Evolutionary conservation across 2,797 vertebrate genomes (phyloP), one percentile per base, ranked within the genome.

Genomic region (Bryconaethiops microstoma): DNA sequence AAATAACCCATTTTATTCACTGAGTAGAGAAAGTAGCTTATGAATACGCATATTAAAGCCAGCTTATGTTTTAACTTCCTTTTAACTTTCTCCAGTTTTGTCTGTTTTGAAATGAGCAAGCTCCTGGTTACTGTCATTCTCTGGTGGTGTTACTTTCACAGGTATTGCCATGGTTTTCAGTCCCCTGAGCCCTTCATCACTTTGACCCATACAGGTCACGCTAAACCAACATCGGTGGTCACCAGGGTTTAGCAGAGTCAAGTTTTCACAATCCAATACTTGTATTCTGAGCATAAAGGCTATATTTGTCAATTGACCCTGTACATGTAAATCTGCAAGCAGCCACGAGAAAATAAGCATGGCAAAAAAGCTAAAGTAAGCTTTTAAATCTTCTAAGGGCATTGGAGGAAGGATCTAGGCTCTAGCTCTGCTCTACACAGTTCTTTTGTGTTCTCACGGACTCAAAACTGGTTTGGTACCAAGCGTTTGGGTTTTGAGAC

Each of bases 211-310:
- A 40, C 48, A 74, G 80, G 55, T 65, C 35, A 65, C 50, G 40
- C 55, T 17, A 17, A 82, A 74, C 78, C 78, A 78, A 77, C 73
- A 16, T 3, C n/a, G 40, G 77, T 76, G 79, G 72, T 87, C 79
- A 83, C 39, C 45, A 86, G 70, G 83, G 84, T 83, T 88, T 50
- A 83, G 79, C 17, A 77, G 71, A 50, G 83, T 65, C 60, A 84
- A 74, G 73, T 29, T 82, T 80, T 23, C 71, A 45, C 83, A 85
- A 86, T 78, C 45, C 55, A 42, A 82, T 74, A 55, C 82, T 86
- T 81, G 60, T 81, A 17, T 68, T 69, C 9, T 9, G 29, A 54
- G 63, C 16, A 39, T 62, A 29, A 73, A 59, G 14, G 73, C n/a
- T 65, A 17, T 63, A 76, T 60, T 60, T 65, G 68, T 29, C 13